Percentiles rank a stretch among this genome's conserved stretches.
Evolutionary conservation across 2,797 vertebrate genomes (phyloP).

Genomic region (Pseudocheirus occidentalis): DNA sequence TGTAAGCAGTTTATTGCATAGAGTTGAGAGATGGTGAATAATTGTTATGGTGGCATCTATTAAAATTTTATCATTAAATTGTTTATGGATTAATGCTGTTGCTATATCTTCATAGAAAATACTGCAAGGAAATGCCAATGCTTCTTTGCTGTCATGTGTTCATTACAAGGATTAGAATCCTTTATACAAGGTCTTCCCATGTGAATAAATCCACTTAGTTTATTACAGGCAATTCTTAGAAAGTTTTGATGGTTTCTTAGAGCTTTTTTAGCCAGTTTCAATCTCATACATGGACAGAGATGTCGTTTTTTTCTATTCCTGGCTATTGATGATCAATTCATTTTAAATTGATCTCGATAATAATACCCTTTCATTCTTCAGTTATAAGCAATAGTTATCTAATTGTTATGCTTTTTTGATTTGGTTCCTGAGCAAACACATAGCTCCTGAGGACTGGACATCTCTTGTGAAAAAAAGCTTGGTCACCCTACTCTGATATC

Average conservation of each 20-base stretch:
- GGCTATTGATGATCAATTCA: not conserved
- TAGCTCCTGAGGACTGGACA: not conserved
- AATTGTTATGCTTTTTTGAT: not conserved
- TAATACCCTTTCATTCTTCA: not conserved
- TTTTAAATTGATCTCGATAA: not conserved
- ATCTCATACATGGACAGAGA: not conserved
- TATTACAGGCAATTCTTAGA: not conserved
- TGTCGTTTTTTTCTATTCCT: not conserved
- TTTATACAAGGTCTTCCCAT: not conserved
- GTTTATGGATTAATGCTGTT: not conserved
- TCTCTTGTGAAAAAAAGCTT: not conserved
- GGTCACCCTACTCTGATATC: not conserved
- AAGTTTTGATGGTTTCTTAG: no score
- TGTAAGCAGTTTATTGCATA: not conserved
- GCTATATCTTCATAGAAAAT: not conserved
- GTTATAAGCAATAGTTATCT: not conserved
- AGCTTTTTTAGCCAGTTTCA: not conserved
- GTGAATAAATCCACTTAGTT: not conserved
- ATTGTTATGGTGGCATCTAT: not conserved
- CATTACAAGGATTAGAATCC: not conserved
- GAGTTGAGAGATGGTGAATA: not conserved
- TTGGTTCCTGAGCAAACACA: not conserved
- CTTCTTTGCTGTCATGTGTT: not conserved
- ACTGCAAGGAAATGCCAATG: not conserved
- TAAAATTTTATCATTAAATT: not conserved